These are phyloP conservation scores for Lasioglossum oenotherae DNA, from an alignment of 2,888 invertebrate species.

Conservation along the genomic window DNA sequence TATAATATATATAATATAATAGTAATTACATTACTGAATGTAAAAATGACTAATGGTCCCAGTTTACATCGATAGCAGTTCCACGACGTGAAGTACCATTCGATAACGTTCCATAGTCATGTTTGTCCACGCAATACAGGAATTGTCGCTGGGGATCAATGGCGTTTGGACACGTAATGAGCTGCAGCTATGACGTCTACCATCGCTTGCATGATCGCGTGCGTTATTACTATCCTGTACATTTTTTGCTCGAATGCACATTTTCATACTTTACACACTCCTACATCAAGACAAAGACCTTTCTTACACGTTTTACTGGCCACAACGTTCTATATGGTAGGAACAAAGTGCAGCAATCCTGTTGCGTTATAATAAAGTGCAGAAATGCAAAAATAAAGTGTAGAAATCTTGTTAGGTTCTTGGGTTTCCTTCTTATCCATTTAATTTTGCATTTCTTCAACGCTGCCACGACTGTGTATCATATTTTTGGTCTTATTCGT, in stretches of 20 bases:
- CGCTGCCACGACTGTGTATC: no score
- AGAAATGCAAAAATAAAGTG: no score
- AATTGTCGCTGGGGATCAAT: constrained; percentile 41
- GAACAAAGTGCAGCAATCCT: no score
- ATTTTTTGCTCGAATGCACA: background rate
- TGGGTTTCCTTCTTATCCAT: no score
- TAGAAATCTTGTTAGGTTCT: no score
- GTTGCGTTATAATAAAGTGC: no score
- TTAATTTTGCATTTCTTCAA: no score
- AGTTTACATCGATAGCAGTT: background rate
- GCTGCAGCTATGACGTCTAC: background rate
- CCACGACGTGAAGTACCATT: constrained; percentile 8
- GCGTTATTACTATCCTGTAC: background rate
- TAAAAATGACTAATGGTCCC: background rate
- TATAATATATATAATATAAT: no score
- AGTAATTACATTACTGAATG: no score
- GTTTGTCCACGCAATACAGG: constrained; percentile 42
- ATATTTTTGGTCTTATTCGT: no score
- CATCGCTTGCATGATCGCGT: background rate
- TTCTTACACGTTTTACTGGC: background rate
- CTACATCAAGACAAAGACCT: background rate
- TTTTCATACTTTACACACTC: background rate
- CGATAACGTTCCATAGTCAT: constrained; percentile 45
- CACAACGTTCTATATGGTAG: no score
- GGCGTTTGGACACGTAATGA: constrained; percentile 25